These are phyloP conservation scores for Sphaeramia orbicularis DNA, from an alignment of 2,797 vertebrate species.

Conservation along the genomic window DNA sequence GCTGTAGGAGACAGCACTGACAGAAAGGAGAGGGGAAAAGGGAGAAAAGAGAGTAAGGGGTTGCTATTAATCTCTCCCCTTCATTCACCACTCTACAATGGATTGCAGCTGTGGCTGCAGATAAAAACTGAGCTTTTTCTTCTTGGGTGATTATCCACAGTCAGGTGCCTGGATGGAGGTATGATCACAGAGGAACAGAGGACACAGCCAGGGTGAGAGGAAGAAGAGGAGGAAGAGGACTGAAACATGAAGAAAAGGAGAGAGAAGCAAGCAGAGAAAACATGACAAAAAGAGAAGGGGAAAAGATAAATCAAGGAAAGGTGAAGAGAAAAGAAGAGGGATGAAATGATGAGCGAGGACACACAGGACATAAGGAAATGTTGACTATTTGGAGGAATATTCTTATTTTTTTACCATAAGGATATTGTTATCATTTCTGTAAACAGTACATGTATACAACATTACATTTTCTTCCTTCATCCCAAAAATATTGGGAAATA, in stretches of 20 bases:
- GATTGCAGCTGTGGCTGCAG: conserved; percentile 85
- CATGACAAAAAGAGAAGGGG: background rate
- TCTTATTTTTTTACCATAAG: too few species aligned
- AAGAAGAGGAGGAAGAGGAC: conserved; percentile 6
- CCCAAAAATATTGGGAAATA: too few species aligned
- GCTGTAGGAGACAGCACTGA: conserved; percentile 67
- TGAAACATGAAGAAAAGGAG: background rate
- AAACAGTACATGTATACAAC: too few species aligned
- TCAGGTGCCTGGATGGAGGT: conserved; percentile 74
- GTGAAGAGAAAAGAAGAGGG: conserved; percentile 1
- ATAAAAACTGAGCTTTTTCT: conserved; percentile 76
- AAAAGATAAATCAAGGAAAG: conserved; percentile 16
- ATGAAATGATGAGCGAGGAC: too few species aligned
- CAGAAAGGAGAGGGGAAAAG: conserved; percentile 45
- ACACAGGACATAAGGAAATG: too few species aligned
- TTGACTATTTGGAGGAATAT: too few species aligned
- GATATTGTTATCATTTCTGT: too few species aligned
- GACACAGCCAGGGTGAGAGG: conserved; percentile 12
- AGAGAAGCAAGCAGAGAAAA: background rate
- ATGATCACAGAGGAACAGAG: conserved; percentile 61
- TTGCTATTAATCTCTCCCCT: conserved; percentile 72
- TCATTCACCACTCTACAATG: conserved; percentile 77
- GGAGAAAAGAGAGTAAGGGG: conserved; percentile 23
- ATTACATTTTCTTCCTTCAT: too few species aligned
- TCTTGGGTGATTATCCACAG: conserved; percentile 79